Evolutionary conservation across 1,140 invertebrate genomes (phyloP).

Genomic region (Scaptomyza montana): DNA sequence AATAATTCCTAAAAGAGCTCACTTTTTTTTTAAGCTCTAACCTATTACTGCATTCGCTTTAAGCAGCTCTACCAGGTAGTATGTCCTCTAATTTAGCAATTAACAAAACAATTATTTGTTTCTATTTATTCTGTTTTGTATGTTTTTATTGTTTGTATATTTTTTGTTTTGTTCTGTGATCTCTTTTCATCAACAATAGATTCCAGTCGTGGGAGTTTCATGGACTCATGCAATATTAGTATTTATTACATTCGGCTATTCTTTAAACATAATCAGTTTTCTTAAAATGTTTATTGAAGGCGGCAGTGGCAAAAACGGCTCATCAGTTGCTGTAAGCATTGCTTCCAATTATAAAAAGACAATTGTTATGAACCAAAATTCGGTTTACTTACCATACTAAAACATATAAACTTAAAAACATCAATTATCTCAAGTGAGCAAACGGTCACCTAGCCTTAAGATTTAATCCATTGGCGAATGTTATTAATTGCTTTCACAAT

Average conservation of each 20-base stretch:
- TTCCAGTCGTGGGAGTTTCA: constrained; percentile 85
- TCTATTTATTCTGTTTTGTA: constrained; percentile 35
- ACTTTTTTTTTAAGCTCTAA: neutral
- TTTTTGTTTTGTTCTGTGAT: constrained; percentile 55
- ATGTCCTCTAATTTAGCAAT: neutral
- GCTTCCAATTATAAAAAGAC: constrained; percentile 21
- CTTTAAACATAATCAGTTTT: constrained; percentile 88
- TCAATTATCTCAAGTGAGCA: constrained; percentile 3
- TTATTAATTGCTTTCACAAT: neutral
- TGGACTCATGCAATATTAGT: constrained; percentile 86
- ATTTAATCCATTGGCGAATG: constrained; percentile 10
- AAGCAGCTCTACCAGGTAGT: neutral
- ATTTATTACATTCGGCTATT: constrained; percentile 87
- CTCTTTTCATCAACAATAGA: constrained; percentile 84
- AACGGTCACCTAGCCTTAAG: constrained; percentile 6
- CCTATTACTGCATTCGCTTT: neutral
- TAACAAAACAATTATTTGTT: constrained; percentile 6
- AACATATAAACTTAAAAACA: constrained; percentile 6
- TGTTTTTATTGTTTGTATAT: constrained; percentile 47
- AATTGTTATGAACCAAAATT: constrained; percentile 18
- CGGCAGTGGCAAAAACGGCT: constrained; percentile 98
- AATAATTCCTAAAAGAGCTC: no score
- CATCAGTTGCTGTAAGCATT: constrained; percentile 92
- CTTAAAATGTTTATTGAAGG: constrained; percentile 89
- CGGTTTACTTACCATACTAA: constrained; percentile 29